These are phyloP conservation scores for Gallinago solitaria DNA, from an alignment of 2,797 vertebrate genomes.

Conservation along the genomic window DNA sequence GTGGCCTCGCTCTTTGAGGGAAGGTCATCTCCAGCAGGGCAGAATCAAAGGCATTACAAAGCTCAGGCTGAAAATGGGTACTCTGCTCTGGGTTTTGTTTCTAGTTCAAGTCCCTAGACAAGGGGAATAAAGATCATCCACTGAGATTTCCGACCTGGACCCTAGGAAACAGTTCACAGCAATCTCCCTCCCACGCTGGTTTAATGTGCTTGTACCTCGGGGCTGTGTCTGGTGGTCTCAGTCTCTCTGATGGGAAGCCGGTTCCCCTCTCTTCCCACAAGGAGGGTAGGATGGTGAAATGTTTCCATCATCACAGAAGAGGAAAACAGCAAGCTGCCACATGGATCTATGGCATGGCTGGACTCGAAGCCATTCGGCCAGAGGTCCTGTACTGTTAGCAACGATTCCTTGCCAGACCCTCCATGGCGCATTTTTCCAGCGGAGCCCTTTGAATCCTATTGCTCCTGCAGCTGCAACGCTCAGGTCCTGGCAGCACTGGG, in stretches of 20 bases:
- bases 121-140: background rate
- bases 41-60: slow-evolving; percentile 14
- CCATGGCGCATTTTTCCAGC: background rate
- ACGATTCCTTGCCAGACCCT: background rate
- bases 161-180: background rate
- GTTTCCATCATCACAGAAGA: background rate
- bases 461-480: background rate
- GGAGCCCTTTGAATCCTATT: background rate
- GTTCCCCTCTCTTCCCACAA: background rate
- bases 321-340: background rate
- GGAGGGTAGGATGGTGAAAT: background rate
- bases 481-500: background rate
- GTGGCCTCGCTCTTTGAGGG: background rate
- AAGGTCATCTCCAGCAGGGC: background rate
- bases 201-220: background rate
- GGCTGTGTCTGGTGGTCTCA: slow-evolving; percentile 15
- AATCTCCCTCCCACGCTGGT: background rate
- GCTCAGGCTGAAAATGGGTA: background rate
- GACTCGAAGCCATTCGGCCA: background rate
- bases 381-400: background rate
- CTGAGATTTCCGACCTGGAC: background rate
- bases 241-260: background rate
- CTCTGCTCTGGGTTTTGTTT: background rate
- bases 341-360: background rate
- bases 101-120: background rate